Evolutionary conservation across 2,113 vertebrate genomes (phyloP).

Genomic region (Mormoops blainvillei): DNA sequence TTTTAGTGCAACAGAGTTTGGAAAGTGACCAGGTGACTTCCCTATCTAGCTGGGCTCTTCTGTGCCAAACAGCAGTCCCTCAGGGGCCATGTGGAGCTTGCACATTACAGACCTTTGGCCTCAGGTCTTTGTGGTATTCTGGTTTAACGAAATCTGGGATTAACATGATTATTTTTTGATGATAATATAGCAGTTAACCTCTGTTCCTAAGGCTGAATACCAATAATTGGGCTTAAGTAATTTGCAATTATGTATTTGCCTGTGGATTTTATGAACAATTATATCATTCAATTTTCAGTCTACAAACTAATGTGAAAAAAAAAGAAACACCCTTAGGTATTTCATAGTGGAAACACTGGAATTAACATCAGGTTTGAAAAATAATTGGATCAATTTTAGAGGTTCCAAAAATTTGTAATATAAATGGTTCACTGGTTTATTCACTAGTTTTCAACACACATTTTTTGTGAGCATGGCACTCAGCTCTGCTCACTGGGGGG

Average conservation of each 20-base stretch:
- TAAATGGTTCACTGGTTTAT: neutral
- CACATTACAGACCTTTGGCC: neutral
- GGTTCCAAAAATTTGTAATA: neutral
- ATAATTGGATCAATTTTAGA: neutral
- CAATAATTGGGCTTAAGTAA: neutral
- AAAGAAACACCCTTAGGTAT: neutral
- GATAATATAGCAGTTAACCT: neutral
- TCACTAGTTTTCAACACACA: neutral
- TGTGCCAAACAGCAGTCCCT: neutral
- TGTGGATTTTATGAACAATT: neutral
- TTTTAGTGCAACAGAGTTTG: neutral
- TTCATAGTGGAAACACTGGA: neutral
- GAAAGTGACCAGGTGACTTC: neutral
- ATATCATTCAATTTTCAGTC: neutral
- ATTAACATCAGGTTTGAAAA: neutral
- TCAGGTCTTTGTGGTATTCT: neutral
- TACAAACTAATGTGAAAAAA: neutral
- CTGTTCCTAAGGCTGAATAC: neutral
- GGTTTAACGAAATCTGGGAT: neutral
- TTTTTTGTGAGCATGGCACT: neutral
- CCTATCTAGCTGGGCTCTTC: neutral
- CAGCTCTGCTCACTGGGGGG: too few species aligned
- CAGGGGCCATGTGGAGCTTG: neutral
- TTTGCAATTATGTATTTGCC: neutral
- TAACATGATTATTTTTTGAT: neutral